phyloP scores from a whole-genome alignment of 2,888 invertebrate genomes.

The Metellina segmentata region DNA sequence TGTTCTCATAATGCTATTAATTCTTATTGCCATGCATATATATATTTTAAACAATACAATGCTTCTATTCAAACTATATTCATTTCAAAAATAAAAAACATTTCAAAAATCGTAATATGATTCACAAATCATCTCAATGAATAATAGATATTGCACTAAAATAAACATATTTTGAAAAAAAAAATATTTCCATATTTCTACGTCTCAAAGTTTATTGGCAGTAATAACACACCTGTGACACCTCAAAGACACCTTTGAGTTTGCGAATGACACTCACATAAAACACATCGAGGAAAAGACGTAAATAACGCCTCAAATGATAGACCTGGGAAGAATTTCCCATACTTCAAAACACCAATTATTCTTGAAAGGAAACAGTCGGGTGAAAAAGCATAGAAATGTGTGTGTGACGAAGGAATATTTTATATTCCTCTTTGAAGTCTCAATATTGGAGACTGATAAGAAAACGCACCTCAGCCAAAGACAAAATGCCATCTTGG shows the following conservation, averaged over 20 bases:
- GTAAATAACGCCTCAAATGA: slow-evolving; percentile 10
- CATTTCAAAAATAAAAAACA: too few species aligned
- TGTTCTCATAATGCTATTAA: too few species aligned
- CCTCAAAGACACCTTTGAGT: not conserved
- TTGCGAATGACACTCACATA: slow-evolving; percentile 15
- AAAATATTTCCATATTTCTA: not conserved
- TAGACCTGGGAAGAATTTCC: slow-evolving; percentile 5
- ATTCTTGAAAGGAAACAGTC: slow-evolving; percentile 10
- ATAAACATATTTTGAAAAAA: not conserved
- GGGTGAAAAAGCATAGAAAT: not conserved
- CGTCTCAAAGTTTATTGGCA: slow-evolving; percentile 15
- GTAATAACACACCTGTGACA: slow-evolving; percentile 19
- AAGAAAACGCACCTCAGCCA: not conserved
- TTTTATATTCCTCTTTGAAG: not conserved
- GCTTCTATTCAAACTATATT: too few species aligned
- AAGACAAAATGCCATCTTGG: not conserved
- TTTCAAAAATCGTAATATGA: too few species aligned
- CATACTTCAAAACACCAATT: not conserved
- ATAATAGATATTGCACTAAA: not conserved
- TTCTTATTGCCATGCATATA: too few species aligned
- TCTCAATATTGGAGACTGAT: not conserved
- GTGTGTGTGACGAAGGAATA: not conserved
- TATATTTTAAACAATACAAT: too few species aligned
- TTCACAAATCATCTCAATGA: not conserved
- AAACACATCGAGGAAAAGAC: not conserved